phyloP scores from a whole-genome alignment of 1,140 invertebrate species.

The Cyclina sinensis region DNA sequence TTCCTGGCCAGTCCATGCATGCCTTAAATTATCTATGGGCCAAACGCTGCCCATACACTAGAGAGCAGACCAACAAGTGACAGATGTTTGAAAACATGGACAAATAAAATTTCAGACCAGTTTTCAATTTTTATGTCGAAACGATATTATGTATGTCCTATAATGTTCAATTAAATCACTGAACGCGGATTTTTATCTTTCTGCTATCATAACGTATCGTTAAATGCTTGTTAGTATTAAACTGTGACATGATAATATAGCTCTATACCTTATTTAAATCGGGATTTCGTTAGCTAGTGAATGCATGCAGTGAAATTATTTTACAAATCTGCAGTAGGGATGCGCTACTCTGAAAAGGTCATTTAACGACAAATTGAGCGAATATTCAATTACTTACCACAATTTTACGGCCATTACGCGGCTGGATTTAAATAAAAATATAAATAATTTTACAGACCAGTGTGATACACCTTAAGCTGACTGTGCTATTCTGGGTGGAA shows the following conservation, averaged over 20 bases:
- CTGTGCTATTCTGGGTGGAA: background rate
- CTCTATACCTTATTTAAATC: background rate
- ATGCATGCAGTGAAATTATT: background rate
- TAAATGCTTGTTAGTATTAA: conserved; percentile 2
- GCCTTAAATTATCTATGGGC: too few species aligned
- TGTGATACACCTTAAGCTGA: background rate
- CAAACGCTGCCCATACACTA: too few species aligned
- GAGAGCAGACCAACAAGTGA: too few species aligned
- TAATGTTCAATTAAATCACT: too few species aligned
- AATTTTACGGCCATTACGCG: background rate
- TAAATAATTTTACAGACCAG: background rate
- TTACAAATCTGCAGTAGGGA: background rate
- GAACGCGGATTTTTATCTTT: too few species aligned
- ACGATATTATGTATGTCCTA: too few species aligned
- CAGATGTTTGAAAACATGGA: too few species aligned
- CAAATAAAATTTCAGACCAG: too few species aligned
- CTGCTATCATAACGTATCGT: too few species aligned
- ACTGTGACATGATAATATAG: background rate
- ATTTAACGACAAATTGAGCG: background rate
- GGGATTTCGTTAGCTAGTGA: background rate
- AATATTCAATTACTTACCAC: conserved; percentile 2
- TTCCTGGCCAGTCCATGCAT: too few species aligned
- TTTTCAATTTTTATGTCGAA: too few species aligned
- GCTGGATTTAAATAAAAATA: conserved; percentile 10
- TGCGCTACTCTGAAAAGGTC: conserved; percentile 14